A percentile compares a stretch with the other conserved stretches of the same genome.
Conservation (phyloP, 2,888 invertebrate genomes). For the Beris chalybata region DNA sequence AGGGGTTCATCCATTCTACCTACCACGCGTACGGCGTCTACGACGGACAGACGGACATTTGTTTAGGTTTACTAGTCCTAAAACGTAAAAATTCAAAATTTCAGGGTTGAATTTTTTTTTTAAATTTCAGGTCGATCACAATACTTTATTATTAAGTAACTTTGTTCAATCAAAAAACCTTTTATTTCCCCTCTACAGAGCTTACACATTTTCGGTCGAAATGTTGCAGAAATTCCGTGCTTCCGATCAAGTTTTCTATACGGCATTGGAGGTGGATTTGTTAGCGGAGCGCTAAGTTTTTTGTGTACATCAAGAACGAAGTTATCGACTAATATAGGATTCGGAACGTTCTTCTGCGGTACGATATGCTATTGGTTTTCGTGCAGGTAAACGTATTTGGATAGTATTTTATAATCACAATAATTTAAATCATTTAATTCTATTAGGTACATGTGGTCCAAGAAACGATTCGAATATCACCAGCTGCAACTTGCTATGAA, state of each 20-base stretch:
- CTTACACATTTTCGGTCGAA: conserved; percentile 68
- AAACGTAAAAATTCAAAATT: too few relatives aligned
- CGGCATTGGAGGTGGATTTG: conserved; percentile 72
- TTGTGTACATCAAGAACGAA: conserved; percentile 71
- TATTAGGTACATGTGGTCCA: conserved; percentile 67
- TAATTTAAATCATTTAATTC: conserved; percentile 1
- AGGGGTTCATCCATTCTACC: too few relatives aligned
- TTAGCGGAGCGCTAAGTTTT: conserved; percentile 68
- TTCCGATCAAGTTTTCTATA: conserved; percentile 76
- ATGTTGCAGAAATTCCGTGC: conserved; percentile 76
- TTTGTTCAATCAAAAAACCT: too few relatives aligned
- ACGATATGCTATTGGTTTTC: conserved; percentile 71
- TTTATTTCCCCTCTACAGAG: conserved; percentile 53
- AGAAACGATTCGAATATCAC: conserved; percentile 66
- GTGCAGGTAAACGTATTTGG: conserved; percentile 56
- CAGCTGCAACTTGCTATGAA: conserved; percentile 65
- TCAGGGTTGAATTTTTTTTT: too few relatives aligned
- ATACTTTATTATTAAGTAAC: too few relatives aligned
- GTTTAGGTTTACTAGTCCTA: too few relatives aligned
- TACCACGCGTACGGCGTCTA: too few relatives aligned
- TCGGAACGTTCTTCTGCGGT: conserved; percentile 66
- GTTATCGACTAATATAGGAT: conserved; percentile 66
- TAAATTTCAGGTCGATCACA: too few relatives aligned
- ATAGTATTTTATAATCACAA: not conserved
- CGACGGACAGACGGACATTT: too few relatives aligned